A percentile compares a stretch with the other conserved stretches of the same genome.
Evolutionary conservation across 1,140 invertebrate genomes (phyloP).

Genomic region (Lepidurus couesii): DNA sequence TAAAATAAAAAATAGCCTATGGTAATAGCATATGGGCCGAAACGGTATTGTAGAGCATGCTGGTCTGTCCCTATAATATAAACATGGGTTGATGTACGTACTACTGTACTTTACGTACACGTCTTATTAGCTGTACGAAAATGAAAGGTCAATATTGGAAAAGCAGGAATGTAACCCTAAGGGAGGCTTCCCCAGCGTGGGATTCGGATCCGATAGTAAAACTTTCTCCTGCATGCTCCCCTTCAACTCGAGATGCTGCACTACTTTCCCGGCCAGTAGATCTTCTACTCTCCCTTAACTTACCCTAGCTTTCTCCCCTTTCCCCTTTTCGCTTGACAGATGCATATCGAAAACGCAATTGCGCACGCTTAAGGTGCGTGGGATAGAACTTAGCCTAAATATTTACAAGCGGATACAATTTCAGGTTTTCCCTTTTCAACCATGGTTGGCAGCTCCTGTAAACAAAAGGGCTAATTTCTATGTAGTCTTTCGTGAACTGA

Average conservation of each 20-base stretch:
- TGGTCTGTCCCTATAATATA: neutral
- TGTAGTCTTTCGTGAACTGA: neutral
- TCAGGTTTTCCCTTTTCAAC: too few relatives aligned
- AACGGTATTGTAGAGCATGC: neutral
- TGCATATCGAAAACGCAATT: too few relatives aligned
- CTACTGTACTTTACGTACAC: neutral
- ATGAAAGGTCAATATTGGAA: neutral
- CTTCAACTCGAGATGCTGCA: constrained; percentile 2
- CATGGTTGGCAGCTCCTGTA: too few relatives aligned
- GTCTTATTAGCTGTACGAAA: too few relatives aligned
- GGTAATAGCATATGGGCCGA: neutral
- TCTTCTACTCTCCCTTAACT: neutral
- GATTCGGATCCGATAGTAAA: neutral
- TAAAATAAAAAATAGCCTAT: neutral
- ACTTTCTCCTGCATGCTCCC: neutral
- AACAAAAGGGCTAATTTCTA: neutral
- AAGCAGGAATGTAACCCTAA: neutral
- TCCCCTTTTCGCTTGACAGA: neutral
- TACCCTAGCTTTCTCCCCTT: constrained; percentile 3
- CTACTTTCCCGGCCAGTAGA: neutral
- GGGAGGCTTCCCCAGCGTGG: too few relatives aligned
- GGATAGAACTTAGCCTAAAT: too few relatives aligned
- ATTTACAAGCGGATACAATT: too few relatives aligned
- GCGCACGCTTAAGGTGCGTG: too few relatives aligned
- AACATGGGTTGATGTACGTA: neutral